phyloP scores from a whole-genome alignment of 2,888 invertebrate genomes.

The Rapana venosa region DNA sequence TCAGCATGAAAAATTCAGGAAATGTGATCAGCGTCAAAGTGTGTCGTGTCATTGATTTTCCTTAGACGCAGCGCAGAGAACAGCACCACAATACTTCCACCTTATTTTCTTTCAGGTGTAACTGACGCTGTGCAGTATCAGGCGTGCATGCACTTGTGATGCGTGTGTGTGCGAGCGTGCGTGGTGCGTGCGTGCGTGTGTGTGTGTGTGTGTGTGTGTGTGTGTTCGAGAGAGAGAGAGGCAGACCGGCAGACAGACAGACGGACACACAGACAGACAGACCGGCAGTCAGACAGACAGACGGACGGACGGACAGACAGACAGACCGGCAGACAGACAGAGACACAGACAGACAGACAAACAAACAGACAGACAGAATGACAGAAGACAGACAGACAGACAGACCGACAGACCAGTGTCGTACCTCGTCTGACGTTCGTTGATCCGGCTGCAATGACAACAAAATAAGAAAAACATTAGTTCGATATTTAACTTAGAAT shows the following conservation, averaged over 20 bases:
- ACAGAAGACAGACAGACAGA: background rate
- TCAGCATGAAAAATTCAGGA: no score
- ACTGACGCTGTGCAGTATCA: no score
- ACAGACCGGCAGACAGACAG: background rate
- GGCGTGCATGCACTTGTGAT: background rate
- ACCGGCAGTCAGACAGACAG: background rate
- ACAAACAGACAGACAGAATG: background rate
- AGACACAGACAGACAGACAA: background rate
- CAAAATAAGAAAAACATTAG: background rate
- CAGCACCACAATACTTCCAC: no score
- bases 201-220: background rate
- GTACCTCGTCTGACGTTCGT: constrained; percentile 54
- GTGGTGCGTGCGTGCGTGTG: background rate
- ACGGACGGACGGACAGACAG: background rate
- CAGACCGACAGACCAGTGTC: background rate
- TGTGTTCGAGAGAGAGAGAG: background rate
- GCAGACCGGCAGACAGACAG: background rate
- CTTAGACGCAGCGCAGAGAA: no score
- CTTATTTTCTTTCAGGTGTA: no score
- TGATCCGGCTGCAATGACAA: constrained; percentile 49
- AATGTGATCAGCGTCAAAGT: no score
- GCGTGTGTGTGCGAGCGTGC: no score
- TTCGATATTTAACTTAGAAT: no score
- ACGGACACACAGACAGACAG: background rate
- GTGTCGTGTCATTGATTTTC: no score